Evolutionary conservation across 2,888 invertebrate species (phyloP), one percentile per base, ranked within the genome.

Genomic region (Hanleya hanleyi): DNA sequence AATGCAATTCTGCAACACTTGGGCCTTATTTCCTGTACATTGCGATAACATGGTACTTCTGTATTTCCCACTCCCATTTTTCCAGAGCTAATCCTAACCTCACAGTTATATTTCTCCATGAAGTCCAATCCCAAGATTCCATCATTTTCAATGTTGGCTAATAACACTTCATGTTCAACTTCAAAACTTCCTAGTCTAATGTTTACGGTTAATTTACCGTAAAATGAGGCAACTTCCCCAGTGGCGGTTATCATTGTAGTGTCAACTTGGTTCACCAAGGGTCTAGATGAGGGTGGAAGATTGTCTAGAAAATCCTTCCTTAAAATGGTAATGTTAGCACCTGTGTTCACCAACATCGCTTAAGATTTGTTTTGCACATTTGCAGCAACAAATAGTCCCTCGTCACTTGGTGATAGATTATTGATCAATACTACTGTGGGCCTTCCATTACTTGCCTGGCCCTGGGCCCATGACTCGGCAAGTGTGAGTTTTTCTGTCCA

Each of bases 291-390:
- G 9, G 9, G 9, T 37, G 57, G 64, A 29, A 18, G 69, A 26
- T 33, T 47, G 38, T 69, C 71, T 26, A 41, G 22, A 18, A 69
- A 6, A 1, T 38, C 66, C 3, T 15, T 64, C 2, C 50, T 64
- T 7, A 71, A 29, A 22, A 71, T 51, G 7, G 65, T 75, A 6
- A 64, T 37, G 47, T 32, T 66, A 15, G 71, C 38, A 33, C 75
- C 71, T 33, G 71, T 75, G 57, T 69, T 62, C 33, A 66, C 26
- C 26, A 75, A 64, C 33, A 62, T 66, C 33, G 72, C 41, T 26
- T 69, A 38, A 22, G n/a, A 15, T 36, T 38, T 49, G 12, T 37
- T 49, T 35, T 67, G 57, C 33, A 70, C 36, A 50, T 33, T 35
- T 15, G 64, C 65, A 38, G 26, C 36, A 51, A 49, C 65, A 71